These are phyloP conservation scores for Sarcophilus harrisii DNA, from an alignment of 2,797 vertebrate species.

Conservation along the genomic window DNA sequence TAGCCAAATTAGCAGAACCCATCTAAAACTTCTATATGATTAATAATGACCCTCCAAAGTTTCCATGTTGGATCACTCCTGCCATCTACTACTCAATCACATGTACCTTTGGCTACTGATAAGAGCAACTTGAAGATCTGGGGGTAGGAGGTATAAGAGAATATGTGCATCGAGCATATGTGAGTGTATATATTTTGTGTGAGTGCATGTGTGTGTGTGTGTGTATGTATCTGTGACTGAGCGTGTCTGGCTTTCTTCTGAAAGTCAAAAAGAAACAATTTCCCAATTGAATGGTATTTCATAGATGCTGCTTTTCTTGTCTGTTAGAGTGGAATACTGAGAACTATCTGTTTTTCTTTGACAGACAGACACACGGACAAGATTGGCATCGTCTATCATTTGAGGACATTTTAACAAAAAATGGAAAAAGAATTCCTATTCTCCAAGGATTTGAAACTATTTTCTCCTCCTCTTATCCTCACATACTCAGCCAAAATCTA, in stretches of 20 bases:
- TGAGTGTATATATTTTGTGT: neutral
- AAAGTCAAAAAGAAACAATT: neutral
- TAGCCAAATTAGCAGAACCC: neutral
- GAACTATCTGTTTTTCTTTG: neutral
- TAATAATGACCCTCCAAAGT: neutral
- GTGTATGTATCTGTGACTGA: no score
- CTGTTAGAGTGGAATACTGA: neutral
- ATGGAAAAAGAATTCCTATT: neutral
- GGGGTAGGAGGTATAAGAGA: neutral
- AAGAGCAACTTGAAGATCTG: neutral
- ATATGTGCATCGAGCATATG: neutral
- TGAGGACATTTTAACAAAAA: neutral
- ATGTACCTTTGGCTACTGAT: neutral
- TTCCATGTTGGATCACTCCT: neutral
- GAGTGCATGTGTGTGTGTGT: neutral
- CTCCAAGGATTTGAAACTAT: neutral
- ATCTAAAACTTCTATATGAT: neutral
- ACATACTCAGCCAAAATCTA: neutral
- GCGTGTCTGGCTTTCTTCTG: neutral
- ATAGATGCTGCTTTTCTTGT: neutral
- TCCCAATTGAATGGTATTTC: neutral
- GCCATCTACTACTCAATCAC: neutral
- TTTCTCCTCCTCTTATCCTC: neutral
- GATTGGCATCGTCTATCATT: neutral
- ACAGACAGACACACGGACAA: neutral